Base-by-base conservation (phyloP, 2,797 vertebrate species). In the Emydoidea blandingii region DNA sequence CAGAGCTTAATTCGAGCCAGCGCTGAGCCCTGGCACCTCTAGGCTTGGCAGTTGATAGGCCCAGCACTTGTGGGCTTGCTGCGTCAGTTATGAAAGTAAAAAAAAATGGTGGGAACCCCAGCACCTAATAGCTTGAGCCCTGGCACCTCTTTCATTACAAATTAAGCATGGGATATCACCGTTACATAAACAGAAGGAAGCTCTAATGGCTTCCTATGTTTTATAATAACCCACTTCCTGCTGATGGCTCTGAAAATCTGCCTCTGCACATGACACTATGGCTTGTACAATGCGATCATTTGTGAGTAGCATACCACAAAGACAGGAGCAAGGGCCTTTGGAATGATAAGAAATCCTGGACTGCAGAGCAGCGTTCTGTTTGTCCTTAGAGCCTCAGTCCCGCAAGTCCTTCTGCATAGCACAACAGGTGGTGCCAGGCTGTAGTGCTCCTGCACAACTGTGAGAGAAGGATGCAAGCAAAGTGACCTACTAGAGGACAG, bases 351-450 rank as follows among this genome's bases (percentile, higher is more conserved):
- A 92, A 50, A 50, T 86, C 19, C 94, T 96, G 93, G 88, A 87
- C 87, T 93, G 90, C 87, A 72, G 90, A 50, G 91, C 82, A 95
- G 88, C 31, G 80, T 65, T 3, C 1, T 0, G 0, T 31, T 50
- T 84, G 89, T 95, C 85, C n/a, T 84, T 92, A n/a, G 76, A 87
- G 81, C 91, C 79, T 86, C 79, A 62, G 1, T 92, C 90, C 92
- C 85, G 76, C 0, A 18, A 95, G 96, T n/a, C 50, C 76, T 88
- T 52, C 81, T 89, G 88, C 49, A 81, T 76, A 49, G 92, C 91
- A 85, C 1, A 0, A 92, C 47, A 94, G 81, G 90, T 92, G 1
- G 0, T 97, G 96, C 90, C 87, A 89, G 96, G 90, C 89, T 92
- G 78, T 78, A 37, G 86, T 78, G 93, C 50, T 83, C 88, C 81